These are phyloP conservation scores for Linnaemya tessellans DNA, from an alignment of 2,888 invertebrate species.

Conservation along the genomic window DNA sequence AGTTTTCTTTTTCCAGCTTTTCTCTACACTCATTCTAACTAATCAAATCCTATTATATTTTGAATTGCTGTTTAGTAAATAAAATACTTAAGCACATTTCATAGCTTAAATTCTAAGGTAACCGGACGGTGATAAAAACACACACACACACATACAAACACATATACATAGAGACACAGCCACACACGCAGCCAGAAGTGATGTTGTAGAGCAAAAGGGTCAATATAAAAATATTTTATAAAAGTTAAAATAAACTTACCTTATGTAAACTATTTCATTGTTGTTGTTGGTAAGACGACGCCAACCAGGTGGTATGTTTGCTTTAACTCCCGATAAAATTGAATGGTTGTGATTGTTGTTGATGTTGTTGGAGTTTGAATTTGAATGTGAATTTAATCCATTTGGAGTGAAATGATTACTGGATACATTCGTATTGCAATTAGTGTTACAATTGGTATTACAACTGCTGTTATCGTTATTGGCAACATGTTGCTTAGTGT, in stretches of 20 bases:
- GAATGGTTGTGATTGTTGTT: conserved; percentile 61
- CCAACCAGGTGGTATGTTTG: conserved; percentile 90
- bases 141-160: not conserved
- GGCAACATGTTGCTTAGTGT: conserved; percentile 76
- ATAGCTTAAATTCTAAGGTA: conserved; percentile 58
- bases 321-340: conserved; percentile 77
- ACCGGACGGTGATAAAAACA: conserved; percentile 1
- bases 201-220: not conserved
- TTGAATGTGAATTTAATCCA: conserved; percentile 60
- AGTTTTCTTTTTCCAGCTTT: conserved; percentile 42
- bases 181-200: not conserved
- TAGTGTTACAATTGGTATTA: conserved; percentile 50
- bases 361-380: conserved; percentile 29
- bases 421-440: conserved; percentile 50
- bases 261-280: conserved; percentile 90
- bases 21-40: not conserved
- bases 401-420: conserved; percentile 53
- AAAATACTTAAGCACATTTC: conserved; percentile 59
- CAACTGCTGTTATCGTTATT: conserved; percentile 67
- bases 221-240: not conserved
- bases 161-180: not conserved
- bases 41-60: conserved; percentile 53
- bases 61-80: conserved; percentile 44
- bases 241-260: conserved; percentile 84
- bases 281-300: conserved; percentile 87